Evolutionary conservation across 1,140 invertebrate genomes (phyloP).

Genomic region (Drosophila nigrodunni): DNA sequence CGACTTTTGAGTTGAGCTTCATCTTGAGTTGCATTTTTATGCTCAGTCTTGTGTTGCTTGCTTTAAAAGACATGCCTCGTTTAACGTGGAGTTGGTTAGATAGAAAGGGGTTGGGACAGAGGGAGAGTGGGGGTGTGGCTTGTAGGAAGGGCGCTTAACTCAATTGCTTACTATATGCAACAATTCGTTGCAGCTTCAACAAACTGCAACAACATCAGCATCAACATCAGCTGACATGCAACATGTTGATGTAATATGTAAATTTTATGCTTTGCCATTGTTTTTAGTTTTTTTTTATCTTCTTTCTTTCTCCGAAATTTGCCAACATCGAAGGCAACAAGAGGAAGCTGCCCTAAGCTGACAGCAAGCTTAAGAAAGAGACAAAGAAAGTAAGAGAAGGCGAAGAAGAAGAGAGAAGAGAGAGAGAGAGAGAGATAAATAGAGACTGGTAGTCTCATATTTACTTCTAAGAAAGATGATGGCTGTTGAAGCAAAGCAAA

Average conservation of each 20-base stretch:
- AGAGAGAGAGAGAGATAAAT: background rate
- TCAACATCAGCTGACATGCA: slow-evolving; percentile 55
- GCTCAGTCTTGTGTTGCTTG: background rate
- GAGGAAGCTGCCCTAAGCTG: slow-evolving; percentile 17
- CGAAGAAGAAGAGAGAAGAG: no score
- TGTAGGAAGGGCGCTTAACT: slow-evolving; percentile 53
- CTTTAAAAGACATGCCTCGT: slow-evolving; percentile 59
- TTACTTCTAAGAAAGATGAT: background rate
- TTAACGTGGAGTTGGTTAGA: slow-evolving; percentile 35
- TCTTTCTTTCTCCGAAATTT: slow-evolving; percentile 52
- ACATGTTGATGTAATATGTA: slow-evolving; percentile 80
- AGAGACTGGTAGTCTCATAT: background rate
- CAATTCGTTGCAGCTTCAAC: slow-evolving; percentile 53
- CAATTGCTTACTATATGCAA: slow-evolving; percentile 68
- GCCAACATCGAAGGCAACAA: slow-evolving; percentile 35
- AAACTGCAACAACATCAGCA: slow-evolving; percentile 35
- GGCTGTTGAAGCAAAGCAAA: background rate
- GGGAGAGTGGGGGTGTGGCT: slow-evolving; percentile 7
- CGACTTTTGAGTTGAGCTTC: slow-evolving; percentile 20
- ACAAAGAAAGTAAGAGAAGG: background rate
- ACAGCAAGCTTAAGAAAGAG: slow-evolving; percentile 1
- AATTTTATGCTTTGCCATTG: slow-evolving; percentile 69
- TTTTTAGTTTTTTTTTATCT: slow-evolving; percentile 50
- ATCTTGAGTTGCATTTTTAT: background rate
- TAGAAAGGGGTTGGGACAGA: background rate